Percentiles rank a stretch among this genome's conserved stretches.
phyloP scores from a whole-genome alignment of 2,113 vertebrate species.

The Otus sunia region DNA sequence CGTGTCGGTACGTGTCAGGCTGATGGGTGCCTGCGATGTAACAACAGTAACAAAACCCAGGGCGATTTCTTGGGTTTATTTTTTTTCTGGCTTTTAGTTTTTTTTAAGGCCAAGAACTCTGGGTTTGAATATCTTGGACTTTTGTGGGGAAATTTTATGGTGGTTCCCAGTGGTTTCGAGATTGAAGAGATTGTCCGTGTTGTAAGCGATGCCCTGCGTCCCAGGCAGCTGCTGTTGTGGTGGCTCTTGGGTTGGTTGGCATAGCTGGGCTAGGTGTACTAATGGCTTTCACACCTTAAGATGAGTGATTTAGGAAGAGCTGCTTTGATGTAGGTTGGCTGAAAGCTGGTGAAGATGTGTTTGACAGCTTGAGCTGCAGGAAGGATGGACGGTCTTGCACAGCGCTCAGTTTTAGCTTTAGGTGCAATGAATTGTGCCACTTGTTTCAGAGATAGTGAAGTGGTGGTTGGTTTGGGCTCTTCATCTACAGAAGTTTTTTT shows the following conservation, averaged over 20 bases:
- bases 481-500: background rate
- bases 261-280: background rate
- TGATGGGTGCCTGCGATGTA: background rate
- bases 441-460: fast-evolving
- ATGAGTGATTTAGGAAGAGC: background rate
- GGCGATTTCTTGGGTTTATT: background rate
- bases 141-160: background rate
- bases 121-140: background rate
- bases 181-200: background rate
- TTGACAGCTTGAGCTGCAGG: background rate
- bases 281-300: background rate
- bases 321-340: background rate
- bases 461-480: background rate
- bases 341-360: background rate
- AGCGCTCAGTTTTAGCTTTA: background rate
- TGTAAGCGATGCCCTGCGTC: background rate
- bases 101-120: background rate
- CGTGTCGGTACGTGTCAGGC: background rate
- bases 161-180: background rate
- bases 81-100: background rate
- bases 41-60: background rate
- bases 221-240: background rate
- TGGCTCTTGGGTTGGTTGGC: background rate
- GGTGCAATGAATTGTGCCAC: fast-evolving
- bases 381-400: fast-evolving